phyloP scores from a whole-genome alignment of 1,140 invertebrate species.

The Cyrtorhinus lividipennis region DNA sequence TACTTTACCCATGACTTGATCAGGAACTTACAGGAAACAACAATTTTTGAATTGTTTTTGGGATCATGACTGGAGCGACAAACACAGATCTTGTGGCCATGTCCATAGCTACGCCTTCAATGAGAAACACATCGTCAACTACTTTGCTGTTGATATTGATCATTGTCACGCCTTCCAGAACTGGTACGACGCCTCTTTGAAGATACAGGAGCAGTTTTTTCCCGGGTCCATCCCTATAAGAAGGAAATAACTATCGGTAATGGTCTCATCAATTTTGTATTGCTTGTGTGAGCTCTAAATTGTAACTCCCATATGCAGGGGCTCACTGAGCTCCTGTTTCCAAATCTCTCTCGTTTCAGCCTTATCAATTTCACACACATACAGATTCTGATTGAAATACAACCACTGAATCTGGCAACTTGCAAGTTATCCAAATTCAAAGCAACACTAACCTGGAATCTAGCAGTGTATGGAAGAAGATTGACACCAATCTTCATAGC shows the following conservation, averaged over 20 bases:
- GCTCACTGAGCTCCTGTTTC: too few relatives aligned
- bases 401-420: too few relatives aligned
- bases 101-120: conserved; percentile 19
- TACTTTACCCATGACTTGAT: too few relatives aligned
- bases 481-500: conserved; percentile 21
- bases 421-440: too few relatives aligned
- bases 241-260: neutral
- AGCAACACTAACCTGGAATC: conserved; percentile 19
- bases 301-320: too few relatives aligned
- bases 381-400: too few relatives aligned
- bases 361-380: too few relatives aligned
- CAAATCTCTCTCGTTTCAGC: too few relatives aligned
- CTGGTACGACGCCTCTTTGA: conserved; percentile 24
- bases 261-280: neutral
- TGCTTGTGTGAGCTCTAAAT: too few relatives aligned
- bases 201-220: conserved; percentile 24
- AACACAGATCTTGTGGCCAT: conserved; percentile 10
- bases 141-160: conserved; percentile 13
- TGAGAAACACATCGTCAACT: conserved; percentile 21
- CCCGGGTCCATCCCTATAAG: conserved; percentile 21
- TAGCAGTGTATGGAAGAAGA: conserved; percentile 21
- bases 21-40: conserved; percentile 9
- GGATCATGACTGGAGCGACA: conserved; percentile 14
- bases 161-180: neutral
- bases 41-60: conserved; percentile 18